Evolutionary conservation across 92 coral and sea anemone species (phyloP).

Genomic region (Heliopora coerulea): DNA sequence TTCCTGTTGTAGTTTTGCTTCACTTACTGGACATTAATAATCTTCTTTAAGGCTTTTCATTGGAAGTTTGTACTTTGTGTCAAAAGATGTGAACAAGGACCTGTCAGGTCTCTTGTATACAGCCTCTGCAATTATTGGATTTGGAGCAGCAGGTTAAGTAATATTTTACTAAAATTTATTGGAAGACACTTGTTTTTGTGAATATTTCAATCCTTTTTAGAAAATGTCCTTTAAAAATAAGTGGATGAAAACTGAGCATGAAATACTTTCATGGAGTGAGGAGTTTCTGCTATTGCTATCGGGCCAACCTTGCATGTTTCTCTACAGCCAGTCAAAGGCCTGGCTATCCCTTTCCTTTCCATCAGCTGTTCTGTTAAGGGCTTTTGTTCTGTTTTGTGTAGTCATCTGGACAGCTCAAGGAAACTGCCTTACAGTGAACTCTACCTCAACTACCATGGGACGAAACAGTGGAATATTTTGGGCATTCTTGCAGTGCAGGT

Average conservation of each 20-base stretch:
- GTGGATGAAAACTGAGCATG: too few relatives aligned
- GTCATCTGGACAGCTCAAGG: constrained; percentile 99
- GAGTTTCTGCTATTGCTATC: too few relatives aligned
- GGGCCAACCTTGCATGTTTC: too few relatives aligned
- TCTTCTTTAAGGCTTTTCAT: constrained; percentile 68
- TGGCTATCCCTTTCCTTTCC: too few relatives aligned
- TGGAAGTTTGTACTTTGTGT: constrained; percentile 38
- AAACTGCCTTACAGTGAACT: constrained; percentile 85
- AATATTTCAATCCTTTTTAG: too few relatives aligned
- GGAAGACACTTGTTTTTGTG: too few relatives aligned
- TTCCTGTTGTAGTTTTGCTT: too few relatives aligned
- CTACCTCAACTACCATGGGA: constrained; percentile 83
- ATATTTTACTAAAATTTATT: too few relatives aligned
- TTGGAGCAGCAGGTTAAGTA: constrained; percentile 99
- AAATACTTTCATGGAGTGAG: too few relatives aligned
- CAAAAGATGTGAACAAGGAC: constrained; percentile 19
- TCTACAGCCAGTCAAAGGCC: too few relatives aligned
- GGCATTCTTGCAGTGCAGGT: constrained; percentile 98
- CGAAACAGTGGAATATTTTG: constrained; percentile 99
- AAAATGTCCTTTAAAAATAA: too few relatives aligned
- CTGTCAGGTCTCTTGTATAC: constrained; percentile 49
- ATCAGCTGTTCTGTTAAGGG: too few relatives aligned
- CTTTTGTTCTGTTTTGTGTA: constrained; percentile 21
- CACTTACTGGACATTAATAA: not conserved
- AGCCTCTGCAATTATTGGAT: constrained; percentile 86